A percentile compares a stretch with the other conserved stretches of the same genome.
Evolutionary conservation across 2,113 vertebrate genomes (phyloP).

Genomic region (Erinaceus europaeus): DNA sequence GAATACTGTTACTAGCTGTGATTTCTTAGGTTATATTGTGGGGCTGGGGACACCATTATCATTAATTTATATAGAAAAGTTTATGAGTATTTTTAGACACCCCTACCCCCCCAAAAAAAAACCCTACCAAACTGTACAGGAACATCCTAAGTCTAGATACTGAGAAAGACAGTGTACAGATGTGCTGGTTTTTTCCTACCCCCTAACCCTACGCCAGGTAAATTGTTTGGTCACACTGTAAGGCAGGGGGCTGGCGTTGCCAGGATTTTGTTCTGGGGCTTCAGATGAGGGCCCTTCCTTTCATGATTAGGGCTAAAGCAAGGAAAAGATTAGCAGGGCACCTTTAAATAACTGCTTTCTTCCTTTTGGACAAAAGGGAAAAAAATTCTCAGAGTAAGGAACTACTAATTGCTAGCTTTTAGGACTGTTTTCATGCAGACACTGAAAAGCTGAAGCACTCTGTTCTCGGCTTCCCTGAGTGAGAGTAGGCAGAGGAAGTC

Average conservation of each 20-base stretch:
- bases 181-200: neutral
- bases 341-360: neutral
- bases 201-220: neutral
- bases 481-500: slow-evolving; percentile 14
- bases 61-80: neutral
- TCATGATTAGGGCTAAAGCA: neutral
- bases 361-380: neutral
- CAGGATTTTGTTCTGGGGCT: neutral
- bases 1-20: no score
- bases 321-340: neutral
- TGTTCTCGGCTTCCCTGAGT: neutral
- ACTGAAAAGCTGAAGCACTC: neutral
- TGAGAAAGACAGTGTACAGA: no score
- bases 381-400: neutral
- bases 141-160: no score
- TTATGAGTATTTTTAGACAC: neutral
- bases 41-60: neutral
- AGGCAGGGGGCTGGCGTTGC: neutral
- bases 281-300: neutral
- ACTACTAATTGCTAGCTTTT: neutral
- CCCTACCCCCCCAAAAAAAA: neutral
- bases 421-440: slow-evolving; percentile 9
- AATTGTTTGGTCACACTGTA: neutral
- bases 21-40: neutral
- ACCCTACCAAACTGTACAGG: neutral